Percentiles rank a stretch among this genome's conserved stretches.
Conservation (phyloP, 1,140 invertebrate genomes). For the Eupristina koningsbergeri region DNA sequence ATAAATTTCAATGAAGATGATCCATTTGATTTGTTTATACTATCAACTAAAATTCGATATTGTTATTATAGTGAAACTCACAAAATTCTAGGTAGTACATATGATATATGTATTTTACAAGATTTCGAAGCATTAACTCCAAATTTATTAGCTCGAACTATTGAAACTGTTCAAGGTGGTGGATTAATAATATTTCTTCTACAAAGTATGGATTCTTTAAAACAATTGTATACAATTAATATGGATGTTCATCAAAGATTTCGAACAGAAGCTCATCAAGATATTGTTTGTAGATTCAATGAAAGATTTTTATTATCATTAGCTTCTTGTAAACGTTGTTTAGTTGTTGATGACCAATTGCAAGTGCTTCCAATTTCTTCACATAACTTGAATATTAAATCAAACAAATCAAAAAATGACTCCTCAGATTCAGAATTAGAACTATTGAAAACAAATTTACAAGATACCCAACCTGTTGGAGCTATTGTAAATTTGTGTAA, state of each 20-base stretch:
- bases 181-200: constrained; percentile 93
- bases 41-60: constrained; percentile 96
- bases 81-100: constrained; percentile 98
- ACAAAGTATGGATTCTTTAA: constrained; percentile 88
- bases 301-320: constrained; percentile 96
- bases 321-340: constrained; percentile 87
- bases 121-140: constrained; percentile 99
- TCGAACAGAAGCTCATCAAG: constrained; percentile 94
- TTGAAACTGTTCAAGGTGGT: constrained; percentile 99
- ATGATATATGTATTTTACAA: constrained; percentile 95
- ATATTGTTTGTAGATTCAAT: constrained; percentile 96
- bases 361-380: constrained; percentile 94
- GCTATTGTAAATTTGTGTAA: constrained; percentile 92
- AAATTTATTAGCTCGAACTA: constrained; percentile 95
- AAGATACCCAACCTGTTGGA: constrained; percentile 92
- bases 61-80: constrained; percentile 99
- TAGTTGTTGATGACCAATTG: constrained; percentile 95
- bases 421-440: constrained; percentile 78
- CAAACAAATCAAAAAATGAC: constrained; percentile 75
- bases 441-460: constrained; percentile 83
- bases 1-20: constrained; percentile 95
- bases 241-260: constrained; percentile 98
- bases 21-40: constrained; percentile 96
- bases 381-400: constrained; percentile 85
- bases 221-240: constrained; percentile 95